Conservation (phyloP, 1,140 invertebrate genomes). For the Ceratosolen fusciceps region DNA sequence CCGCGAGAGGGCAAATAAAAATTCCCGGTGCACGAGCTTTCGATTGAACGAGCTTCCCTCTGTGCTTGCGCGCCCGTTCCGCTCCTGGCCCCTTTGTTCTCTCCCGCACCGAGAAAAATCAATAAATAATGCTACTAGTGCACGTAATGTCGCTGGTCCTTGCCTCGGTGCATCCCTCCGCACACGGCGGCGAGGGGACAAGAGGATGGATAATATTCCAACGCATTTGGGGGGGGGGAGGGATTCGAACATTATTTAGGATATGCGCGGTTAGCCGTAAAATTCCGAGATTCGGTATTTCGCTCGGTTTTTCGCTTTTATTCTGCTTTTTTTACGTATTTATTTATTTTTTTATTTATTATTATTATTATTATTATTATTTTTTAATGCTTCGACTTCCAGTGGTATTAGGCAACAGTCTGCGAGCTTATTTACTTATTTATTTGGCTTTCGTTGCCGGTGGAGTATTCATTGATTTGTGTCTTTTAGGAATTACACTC, state of each 20-base stretch:
- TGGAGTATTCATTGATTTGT: not conserved
- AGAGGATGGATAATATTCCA: not conserved
- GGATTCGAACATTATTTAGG: not conserved
- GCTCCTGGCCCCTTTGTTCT: not conserved
- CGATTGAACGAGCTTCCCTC: constrained; percentile 11
- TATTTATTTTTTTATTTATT: not conserved
- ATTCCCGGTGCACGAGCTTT: constrained; percentile 19
- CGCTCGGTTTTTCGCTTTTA: not conserved
- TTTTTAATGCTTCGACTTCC: too few relatives aligned
- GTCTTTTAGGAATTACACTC: not conserved
- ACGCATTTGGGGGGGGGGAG: not conserved
- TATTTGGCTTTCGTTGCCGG: too few relatives aligned
- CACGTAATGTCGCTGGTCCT: constrained; percentile 6
- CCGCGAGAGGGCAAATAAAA: constrained; percentile 35
- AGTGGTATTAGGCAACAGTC: too few relatives aligned
- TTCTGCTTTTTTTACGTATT: not conserved
- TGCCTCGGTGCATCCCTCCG: not conserved
- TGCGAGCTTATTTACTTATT: too few relatives aligned
- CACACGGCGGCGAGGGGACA: too few relatives aligned
- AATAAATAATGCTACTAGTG: constrained; percentile 36
- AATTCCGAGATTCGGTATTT: not conserved
- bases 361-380: too few relatives aligned
- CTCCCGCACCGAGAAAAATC: constrained; percentile 23
- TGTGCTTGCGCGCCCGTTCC: not conserved
- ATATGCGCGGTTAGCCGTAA: not conserved